Percentiles rank a stretch among this genome's conserved stretches.
Evolutionary conservation across 2,888 invertebrate species (phyloP).

Genomic region (Alentia gelatinosa): DNA sequence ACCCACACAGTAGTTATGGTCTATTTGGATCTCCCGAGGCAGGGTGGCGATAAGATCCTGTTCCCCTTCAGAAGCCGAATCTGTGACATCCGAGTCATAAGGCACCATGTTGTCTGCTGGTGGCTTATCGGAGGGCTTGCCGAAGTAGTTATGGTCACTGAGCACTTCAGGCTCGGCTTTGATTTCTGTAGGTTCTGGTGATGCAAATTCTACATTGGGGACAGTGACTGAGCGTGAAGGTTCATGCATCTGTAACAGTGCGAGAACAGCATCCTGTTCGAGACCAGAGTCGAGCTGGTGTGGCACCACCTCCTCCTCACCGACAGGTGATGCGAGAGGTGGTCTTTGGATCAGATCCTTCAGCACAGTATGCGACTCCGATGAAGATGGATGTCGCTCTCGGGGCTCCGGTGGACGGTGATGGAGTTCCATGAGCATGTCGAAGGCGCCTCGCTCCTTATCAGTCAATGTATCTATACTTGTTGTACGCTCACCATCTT

Average conservation of each 20-base stretch:
- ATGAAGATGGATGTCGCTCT: not conserved
- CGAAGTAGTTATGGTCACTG: conserved; percentile 78
- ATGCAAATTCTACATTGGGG: not conserved
- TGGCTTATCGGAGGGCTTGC: conserved; percentile 67
- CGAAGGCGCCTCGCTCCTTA: conserved; percentile 45
- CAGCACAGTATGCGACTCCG: not conserved
- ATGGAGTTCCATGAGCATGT: conserved; percentile 27
- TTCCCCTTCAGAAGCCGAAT: conserved; percentile 75
- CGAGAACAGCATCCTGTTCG: conserved; percentile 60
- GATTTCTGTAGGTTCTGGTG: not conserved
- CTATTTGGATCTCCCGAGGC: conserved; percentile 71
- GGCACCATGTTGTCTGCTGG: conserved; percentile 60
- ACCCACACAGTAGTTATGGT: conserved; percentile 76
- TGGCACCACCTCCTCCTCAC: conserved; percentile 12
- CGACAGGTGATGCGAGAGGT: conserved; percentile 4
- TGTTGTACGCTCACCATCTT: conserved; percentile 17
- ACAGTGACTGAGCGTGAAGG: conserved; percentile 1
- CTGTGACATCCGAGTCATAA: conserved; percentile 71
- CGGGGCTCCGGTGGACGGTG: not conserved
- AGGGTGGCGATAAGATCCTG: conserved; percentile 59
- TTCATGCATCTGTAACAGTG: conserved; percentile 61
- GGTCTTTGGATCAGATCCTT: conserved; percentile 8
- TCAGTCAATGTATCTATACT: conserved; percentile 31
- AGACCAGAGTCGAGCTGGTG: conserved; percentile 53
- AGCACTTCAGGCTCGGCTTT: conserved; percentile 20